Conservation (phyloP, 2,113 vertebrate genomes). For the Erpornis zantholeuca region DNA sequence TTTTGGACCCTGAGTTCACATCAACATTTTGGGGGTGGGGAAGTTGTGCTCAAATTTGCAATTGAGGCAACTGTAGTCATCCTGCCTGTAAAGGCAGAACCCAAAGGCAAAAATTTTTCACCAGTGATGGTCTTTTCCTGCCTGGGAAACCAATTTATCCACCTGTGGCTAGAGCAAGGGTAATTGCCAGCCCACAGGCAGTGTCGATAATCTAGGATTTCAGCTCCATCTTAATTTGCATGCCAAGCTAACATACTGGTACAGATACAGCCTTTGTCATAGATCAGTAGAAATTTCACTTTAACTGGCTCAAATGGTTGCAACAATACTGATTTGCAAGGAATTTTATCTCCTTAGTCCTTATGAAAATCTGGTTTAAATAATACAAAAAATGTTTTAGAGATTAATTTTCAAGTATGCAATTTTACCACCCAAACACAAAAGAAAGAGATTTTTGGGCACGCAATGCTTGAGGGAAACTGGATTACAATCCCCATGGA, state of each 20-base stretch:
- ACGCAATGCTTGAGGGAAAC: not conserved
- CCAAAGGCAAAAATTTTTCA: not conserved
- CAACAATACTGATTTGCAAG: not conserved
- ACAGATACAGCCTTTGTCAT: not conserved
- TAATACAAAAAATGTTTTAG: not conserved
- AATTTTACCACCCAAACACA: not conserved
- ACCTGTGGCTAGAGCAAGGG: not conserved
- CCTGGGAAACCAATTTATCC: not conserved
- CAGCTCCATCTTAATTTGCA: not conserved
- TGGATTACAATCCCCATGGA: not conserved
- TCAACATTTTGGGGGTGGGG: accelerated
- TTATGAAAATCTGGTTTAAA: not conserved
- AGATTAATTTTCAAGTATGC: not conserved
- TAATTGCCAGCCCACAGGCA: not conserved
- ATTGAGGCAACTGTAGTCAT: not conserved
- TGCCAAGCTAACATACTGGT: not conserved
- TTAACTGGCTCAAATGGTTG: not conserved
- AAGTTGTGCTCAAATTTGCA: not conserved
- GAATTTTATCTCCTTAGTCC: not conserved
- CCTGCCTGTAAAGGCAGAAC: not conserved
- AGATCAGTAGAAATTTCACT: not conserved
- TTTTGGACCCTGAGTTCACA: not conserved
- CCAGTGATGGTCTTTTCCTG: not conserved
- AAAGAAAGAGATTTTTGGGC: not conserved
- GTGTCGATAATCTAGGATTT: not conserved